phyloP scores from a whole-genome alignment of 2,113 vertebrate genomes.

The Lycaon pictus region DNA sequence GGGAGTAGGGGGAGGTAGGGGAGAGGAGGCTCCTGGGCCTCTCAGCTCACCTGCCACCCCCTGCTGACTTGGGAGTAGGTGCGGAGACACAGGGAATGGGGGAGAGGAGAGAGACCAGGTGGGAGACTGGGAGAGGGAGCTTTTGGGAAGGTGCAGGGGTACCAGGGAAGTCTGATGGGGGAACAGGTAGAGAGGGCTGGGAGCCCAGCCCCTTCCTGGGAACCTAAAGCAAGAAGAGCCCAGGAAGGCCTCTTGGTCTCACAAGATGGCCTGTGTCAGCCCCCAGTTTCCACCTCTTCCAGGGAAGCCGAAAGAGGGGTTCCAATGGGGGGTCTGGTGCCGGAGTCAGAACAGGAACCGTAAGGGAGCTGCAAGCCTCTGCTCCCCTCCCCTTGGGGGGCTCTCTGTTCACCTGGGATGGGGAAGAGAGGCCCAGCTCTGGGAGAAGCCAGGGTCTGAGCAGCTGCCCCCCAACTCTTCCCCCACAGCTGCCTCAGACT shows the following conservation, averaged over 20 bases:
- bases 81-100: background rate
- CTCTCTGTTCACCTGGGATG: background rate
- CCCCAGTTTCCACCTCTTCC: background rate
- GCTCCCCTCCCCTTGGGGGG: background rate
- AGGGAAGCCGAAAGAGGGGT: background rate
- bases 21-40: background rate
- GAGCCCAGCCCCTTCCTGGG: background rate
- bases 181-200: background rate
- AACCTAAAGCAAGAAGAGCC: background rate
- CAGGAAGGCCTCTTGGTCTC: background rate
- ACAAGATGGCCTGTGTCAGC: background rate
- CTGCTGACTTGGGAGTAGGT: background rate
- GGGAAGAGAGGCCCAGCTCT: background rate
- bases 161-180: background rate
- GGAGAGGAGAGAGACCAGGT: no score
- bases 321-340: background rate
- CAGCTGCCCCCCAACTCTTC: fast-evolving
- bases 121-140: background rate
- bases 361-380: background rate
- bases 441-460: background rate
- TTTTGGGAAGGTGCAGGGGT: fast-evolving
- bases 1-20: no score
- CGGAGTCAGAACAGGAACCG: fast-evolving
- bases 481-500: background rate
- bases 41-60: no score